Evolutionary conservation across 2,888 invertebrate genomes (phyloP), one percentile per base, ranked within the genome.

Genomic region (Heliconius aoede): DNA sequence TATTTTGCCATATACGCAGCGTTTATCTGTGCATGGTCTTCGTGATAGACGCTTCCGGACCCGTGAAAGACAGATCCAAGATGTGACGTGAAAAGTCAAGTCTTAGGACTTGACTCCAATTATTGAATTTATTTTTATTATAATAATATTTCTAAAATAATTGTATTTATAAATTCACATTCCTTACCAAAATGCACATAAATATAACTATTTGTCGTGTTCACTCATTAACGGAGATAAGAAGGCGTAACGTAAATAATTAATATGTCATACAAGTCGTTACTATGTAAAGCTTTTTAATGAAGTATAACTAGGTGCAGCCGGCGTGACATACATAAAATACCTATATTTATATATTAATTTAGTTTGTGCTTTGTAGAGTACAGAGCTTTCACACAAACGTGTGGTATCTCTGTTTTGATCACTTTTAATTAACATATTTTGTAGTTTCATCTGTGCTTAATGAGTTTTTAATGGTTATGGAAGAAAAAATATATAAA

Each of bases 221-320:
- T 71, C 36, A 24, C 28, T 36, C 62, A 64, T 55, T 62, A 71
- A 71, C 64, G 21, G 36, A 36, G 75, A 75, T 75, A 71, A 69
- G 75, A 69, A 18, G 71, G 75, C 71, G 71, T 75, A 30, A 62
- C 15, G 15, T 9, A 26, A 65, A 36, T 65, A 40, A 36, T 60
- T 60, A 61, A 36, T 60, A 21, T 18, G 24, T 62, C 24, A 46
- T 30, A 62, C 28, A 62, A 13, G 26, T 60, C 32, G 36, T 58
- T 71, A 72, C 4, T 72, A 72, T 72, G 58, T 72, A 24, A 62
- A 72, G 46, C n/a, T 61, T 72, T 5, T 46, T 46, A 36, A 9
- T 28, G 60, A 61, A 61, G 15, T 24, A 32, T 24, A 36, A 65
- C 18, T 65, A 65, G 13, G 7, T 65, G 65, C 65, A 65, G 24